A percentile compares a stretch with the other conserved stretches of the same genome.
phyloP scores from a whole-genome alignment of 2,797 vertebrate species.

The Dermochelys coriacea region DNA sequence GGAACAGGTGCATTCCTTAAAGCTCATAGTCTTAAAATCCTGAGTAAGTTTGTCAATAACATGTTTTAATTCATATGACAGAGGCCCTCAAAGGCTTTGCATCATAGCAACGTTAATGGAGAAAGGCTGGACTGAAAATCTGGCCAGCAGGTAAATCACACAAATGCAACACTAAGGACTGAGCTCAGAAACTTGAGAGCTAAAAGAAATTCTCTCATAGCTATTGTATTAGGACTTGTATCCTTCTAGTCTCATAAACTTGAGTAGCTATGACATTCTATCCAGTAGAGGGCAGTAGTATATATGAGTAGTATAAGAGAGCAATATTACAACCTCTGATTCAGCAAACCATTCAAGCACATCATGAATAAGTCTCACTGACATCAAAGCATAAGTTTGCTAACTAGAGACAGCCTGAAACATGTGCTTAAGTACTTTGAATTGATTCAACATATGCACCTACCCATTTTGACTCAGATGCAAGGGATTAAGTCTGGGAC shows the following conservation, averaged over 20 bases:
- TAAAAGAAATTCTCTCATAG: background rate
- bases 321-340: background rate
- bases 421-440: background rate
- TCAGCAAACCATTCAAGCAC: background rate
- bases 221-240: rapidly evolving
- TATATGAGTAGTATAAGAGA: rapidly evolving
- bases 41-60: background rate
- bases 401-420: background rate
- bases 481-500: background rate
- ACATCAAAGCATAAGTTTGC: background rate
- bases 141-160: background rate
- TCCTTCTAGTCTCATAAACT: background rate
- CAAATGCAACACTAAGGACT: background rate
- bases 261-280: rapidly evolving
- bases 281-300: rapidly evolving
- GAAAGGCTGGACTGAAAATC: too few relatives aligned
- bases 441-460: background rate
- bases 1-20: background rate
- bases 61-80: rapidly evolving
- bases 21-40: background rate
- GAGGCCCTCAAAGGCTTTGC: background rate
- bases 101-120: background rate
- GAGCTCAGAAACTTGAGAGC: background rate
- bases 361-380: background rate
- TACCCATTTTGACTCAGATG: background rate